Conservation (phyloP, 2,888 invertebrate species). For the Drosophila koepferae region DNA sequence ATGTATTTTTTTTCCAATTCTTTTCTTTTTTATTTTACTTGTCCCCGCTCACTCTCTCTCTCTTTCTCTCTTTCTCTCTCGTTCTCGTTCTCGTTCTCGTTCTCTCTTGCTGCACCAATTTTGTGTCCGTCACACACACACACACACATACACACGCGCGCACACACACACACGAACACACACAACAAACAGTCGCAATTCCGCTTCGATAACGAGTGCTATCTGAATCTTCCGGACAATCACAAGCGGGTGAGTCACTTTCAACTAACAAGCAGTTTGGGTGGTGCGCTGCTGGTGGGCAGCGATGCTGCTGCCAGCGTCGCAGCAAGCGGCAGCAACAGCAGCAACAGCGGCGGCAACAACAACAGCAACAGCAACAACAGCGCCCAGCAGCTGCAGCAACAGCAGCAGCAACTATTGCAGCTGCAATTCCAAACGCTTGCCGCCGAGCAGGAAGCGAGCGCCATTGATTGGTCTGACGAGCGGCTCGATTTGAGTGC, state of each 20-base stretch:
- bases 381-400: constrained; percentile 39
- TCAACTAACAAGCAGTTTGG: constrained; percentile 70
- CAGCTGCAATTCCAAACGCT: constrained; percentile 69
- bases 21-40: constrained; percentile 28
- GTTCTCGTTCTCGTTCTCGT: constrained; percentile 17
- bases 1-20: constrained; percentile 34
- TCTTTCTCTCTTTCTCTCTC: constrained; percentile 33
- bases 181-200: constrained; percentile 92
- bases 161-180: constrained; percentile 85
- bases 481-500: constrained; percentile 80
- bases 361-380: constrained; percentile 18
- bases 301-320: constrained; percentile 48
- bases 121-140: constrained; percentile 36
- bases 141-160: constrained; percentile 1
- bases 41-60: constrained; percentile 27
- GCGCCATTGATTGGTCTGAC: constrained; percentile 81
- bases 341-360: constrained; percentile 41
- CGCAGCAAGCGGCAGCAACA: constrained; percentile 18
- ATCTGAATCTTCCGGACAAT: constrained; percentile 98
- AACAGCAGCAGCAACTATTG: constrained; percentile 68
- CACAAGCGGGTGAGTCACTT: constrained; percentile 97
- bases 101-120: constrained; percentile 46
- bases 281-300: constrained; percentile 40
- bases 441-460: constrained; percentile 80
- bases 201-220: constrained; percentile 99